Percentiles rank a stretch among this genome's conserved stretches.
phyloP scores from a whole-genome alignment of 2,888 invertebrate genomes.

The Melikaiella ostensackeni region DNA sequence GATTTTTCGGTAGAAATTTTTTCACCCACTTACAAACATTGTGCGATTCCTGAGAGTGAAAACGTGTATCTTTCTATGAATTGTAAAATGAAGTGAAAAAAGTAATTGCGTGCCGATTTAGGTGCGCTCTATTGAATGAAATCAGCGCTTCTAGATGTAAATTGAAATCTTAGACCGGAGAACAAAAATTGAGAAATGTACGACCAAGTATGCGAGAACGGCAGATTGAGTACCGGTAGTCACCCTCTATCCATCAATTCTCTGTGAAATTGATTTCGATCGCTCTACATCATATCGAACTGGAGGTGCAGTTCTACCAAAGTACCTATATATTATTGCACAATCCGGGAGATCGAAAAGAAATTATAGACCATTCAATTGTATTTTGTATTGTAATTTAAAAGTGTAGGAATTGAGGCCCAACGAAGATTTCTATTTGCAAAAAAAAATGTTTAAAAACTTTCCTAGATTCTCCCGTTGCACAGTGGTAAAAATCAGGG shows the following conservation, averaged over 20 bases:
- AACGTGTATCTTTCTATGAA: constrained; percentile 18
- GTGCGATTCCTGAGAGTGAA: constrained; percentile 24
- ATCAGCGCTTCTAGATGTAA: constrained; percentile 10
- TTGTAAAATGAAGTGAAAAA: constrained; percentile 18
- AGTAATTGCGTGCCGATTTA: neutral
- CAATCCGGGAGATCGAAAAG: constrained; percentile 9
- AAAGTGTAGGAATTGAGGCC: neutral
- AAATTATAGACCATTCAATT: neutral
- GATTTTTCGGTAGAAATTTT: constrained; percentile 20
- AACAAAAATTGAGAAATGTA: constrained; percentile 27
- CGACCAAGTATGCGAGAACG: constrained; percentile 12
- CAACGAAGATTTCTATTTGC: neutral
- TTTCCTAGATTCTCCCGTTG: neutral
- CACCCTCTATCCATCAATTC: constrained; percentile 29
- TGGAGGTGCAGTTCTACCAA: constrained; percentile 3
- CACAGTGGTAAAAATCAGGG: no score
- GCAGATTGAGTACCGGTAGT: constrained; percentile 17
- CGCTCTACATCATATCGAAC: constrained; percentile 15
- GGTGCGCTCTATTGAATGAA: constrained; percentile 6
- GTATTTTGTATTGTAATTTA: neutral
- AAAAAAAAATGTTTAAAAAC: neutral
- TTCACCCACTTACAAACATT: neutral
- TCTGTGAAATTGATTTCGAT: constrained; percentile 31
- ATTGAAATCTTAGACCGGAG: constrained; percentile 9
- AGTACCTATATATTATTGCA: constrained; percentile 13